Conservation (phyloP, 2,113 vertebrate species). For the Sapayoa aenigma region DNA sequence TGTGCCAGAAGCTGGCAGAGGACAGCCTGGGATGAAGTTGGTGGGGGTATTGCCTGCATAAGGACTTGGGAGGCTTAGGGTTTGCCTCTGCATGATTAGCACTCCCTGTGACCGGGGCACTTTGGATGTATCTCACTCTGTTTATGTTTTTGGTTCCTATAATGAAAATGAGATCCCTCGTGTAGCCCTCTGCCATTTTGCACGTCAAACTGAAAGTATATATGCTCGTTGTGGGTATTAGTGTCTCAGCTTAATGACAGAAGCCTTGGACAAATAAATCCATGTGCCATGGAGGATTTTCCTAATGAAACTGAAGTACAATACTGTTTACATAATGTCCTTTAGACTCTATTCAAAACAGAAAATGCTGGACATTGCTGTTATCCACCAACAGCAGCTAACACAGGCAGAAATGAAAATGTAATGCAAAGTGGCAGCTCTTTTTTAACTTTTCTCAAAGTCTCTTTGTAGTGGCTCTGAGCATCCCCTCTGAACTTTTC, state of each 20-base stretch:
- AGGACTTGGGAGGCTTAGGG: neutral
- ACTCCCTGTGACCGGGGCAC: slow-evolving; percentile 7
- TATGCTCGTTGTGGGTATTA: slow-evolving; percentile 57
- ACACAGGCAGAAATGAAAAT: slow-evolving; percentile 15
- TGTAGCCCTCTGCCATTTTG: slow-evolving; percentile 64
- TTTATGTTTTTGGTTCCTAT: slow-evolving; percentile 62
- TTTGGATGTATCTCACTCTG: slow-evolving; percentile 9
- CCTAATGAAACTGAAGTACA: slow-evolving; percentile 62
- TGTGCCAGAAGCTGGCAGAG: neutral
- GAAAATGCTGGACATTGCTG: neutral
- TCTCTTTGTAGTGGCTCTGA: neutral
- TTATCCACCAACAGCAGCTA: slow-evolving; percentile 14
- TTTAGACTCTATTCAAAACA: slow-evolving; percentile 53
- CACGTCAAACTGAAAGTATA: slow-evolving; percentile 44
- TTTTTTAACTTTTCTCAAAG: neutral
- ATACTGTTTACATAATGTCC: slow-evolving; percentile 61
- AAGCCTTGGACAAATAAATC: slow-evolving; percentile 59
- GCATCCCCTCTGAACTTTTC: slow-evolving; percentile 54
- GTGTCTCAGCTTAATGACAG: slow-evolving; percentile 61
- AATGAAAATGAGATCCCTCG: slow-evolving; percentile 65
- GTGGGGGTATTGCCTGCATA: neutral
- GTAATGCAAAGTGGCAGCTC: slow-evolving; percentile 36
- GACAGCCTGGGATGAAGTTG: neutral
- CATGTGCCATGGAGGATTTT: slow-evolving; percentile 61
- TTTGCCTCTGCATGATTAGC: slow-evolving; percentile 30